phyloP scores from a whole-genome alignment of 2,888 invertebrate genomes.

The Phasia obesa region DNA sequence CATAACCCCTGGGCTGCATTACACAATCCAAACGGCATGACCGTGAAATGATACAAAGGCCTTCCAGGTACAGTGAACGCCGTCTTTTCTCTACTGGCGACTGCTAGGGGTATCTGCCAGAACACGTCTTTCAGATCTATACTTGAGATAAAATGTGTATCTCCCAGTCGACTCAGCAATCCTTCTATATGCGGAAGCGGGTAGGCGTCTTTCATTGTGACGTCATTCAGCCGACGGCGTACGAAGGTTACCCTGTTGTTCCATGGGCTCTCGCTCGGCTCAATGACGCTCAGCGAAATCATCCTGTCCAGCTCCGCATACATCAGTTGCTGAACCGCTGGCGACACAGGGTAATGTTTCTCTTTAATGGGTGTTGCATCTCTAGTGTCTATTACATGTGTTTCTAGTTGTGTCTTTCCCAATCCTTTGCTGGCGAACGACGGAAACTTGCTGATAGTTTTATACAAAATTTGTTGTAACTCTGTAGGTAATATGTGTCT shows the following conservation, averaged over 20 bases:
- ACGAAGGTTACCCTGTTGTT: constrained; percentile 48
- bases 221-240: neutral
- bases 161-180: constrained; percentile 50
- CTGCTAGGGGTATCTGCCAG: constrained; percentile 27
- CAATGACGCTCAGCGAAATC: constrained; percentile 74
- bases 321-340: constrained; percentile 59
- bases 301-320: constrained; percentile 73
- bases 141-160: constrained; percentile 59
- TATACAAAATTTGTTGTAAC: no score
- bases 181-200: constrained; percentile 57
- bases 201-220: constrained; percentile 30
- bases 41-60: constrained; percentile 7
- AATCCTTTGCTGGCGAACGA: no score
- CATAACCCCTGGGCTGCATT: neutral
- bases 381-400: neutral
- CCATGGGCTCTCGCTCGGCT: constrained; percentile 72
- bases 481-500: no score
- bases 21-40: constrained; percentile 5
- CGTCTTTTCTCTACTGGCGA: constrained; percentile 21
- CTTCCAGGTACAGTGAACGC: constrained; percentile 42
- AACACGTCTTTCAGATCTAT: constrained; percentile 43
- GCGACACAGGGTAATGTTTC: constrained; percentile 62
- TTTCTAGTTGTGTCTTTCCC: no score
- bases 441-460: no score
- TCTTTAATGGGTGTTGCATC: no score